These are phyloP conservation scores for Eilema griseolum DNA, from an alignment of 2,888 invertebrate genomes.

Conservation along the genomic window DNA sequence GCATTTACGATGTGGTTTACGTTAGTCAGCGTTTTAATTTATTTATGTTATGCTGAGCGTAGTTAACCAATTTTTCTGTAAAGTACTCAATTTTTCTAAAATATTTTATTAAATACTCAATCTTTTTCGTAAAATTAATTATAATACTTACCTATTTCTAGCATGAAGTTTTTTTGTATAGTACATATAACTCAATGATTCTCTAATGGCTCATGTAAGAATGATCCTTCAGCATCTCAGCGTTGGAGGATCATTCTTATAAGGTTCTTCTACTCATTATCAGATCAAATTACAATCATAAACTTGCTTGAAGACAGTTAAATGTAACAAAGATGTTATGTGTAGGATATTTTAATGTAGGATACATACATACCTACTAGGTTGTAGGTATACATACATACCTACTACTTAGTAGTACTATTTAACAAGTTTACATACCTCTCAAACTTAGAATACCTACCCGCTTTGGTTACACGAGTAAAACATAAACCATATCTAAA, in stretches of 20 bases:
- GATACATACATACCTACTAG: not conserved
- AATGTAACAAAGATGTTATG: not conserved
- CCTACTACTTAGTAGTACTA: too few relatives aligned
- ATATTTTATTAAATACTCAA: too few relatives aligned
- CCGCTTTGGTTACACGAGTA: not conserved
- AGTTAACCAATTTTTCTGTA: not conserved
- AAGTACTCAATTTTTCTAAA: not conserved
- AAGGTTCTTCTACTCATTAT: not conserved
- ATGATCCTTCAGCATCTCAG: not conserved
- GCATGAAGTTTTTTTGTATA: too few relatives aligned
- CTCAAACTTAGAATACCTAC: not conserved
- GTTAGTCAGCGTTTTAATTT: not conserved
- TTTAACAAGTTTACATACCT: not conserved
- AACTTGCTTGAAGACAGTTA: not conserved
- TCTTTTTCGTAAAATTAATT: too few relatives aligned
- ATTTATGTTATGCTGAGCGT: not conserved
- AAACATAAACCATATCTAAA: not conserved
- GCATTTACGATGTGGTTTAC: slow-evolving; percentile 22
- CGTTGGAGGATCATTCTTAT: not conserved
- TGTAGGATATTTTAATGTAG: not conserved
- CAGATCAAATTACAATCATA: not conserved
- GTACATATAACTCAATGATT: too few relatives aligned
- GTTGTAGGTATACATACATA: too few relatives aligned
- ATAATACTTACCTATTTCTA: too few relatives aligned
- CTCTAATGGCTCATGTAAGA: too few relatives aligned